Conservation (phyloP, 2,888 invertebrate species). For the Polylopha cassiicola region DNA sequence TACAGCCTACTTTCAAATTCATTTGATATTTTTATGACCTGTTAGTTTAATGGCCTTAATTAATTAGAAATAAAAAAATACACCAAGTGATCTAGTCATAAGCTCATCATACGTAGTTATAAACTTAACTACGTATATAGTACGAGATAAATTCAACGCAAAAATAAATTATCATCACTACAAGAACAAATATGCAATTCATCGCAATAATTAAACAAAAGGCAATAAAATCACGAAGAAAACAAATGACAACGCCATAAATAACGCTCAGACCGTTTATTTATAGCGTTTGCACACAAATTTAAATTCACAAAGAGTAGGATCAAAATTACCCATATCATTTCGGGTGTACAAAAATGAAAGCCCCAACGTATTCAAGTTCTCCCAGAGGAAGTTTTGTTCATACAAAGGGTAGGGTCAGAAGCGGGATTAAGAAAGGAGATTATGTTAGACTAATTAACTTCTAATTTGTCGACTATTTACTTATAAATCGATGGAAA, state of each 20-base stretch:
- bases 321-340: slow-evolving; percentile 14
- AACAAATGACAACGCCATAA: background rate
- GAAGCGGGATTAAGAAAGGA: slow-evolving; percentile 13
- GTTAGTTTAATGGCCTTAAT: no score
- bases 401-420: slow-evolving; percentile 10
- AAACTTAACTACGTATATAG: no score
- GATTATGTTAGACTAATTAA: slow-evolving; percentile 19
- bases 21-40: no score
- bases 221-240: background rate
- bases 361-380: slow-evolving; percentile 10
- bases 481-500: no score
- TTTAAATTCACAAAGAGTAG: slow-evolving; percentile 12
- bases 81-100: no score
- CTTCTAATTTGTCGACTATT: slow-evolving; percentile 6
- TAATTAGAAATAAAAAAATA: no score
- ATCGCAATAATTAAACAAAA: no score
- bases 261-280: background rate
- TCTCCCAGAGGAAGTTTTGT: slow-evolving; percentile 12
- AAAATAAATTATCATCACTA: no score
- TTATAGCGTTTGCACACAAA: background rate
- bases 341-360: slow-evolving; percentile 11
- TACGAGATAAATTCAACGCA: no score
- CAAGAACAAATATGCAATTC: no score
- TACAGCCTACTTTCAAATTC: background rate
- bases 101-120: no score